These are phyloP conservation scores for Acholoe squamosa DNA, from an alignment of 2,888 invertebrate species.

Conservation along the genomic window DNA sequence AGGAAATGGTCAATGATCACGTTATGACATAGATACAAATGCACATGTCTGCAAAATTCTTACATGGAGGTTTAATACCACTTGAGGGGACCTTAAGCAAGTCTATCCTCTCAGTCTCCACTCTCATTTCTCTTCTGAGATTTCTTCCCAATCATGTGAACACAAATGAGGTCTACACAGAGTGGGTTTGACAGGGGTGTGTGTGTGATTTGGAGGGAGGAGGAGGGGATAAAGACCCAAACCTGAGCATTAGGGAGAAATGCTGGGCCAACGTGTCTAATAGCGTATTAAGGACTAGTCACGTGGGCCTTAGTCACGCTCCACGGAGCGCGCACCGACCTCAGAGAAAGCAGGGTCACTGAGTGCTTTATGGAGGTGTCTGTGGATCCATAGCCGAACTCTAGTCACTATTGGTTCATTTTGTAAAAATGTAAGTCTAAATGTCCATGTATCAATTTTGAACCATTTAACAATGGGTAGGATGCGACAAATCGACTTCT, in stretches of 20 bases:
- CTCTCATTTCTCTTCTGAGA: background rate
- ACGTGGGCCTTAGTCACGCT: constrained; percentile 33
- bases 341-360: constrained; percentile 19
- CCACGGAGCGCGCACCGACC: background rate
- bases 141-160: background rate
- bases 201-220: background rate
- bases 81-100: background rate
- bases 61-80: too few relatives aligned
- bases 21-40: too few relatives aligned
- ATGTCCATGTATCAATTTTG: too few relatives aligned
- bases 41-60: too few relatives aligned
- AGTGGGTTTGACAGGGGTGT: background rate
- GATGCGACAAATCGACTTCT: too few relatives aligned
- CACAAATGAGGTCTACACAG: background rate
- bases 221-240: background rate
- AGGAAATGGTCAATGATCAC: too few relatives aligned
- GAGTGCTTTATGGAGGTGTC: background rate
- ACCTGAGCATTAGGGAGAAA: background rate
- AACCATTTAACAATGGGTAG: too few relatives aligned
- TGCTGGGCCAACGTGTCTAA: constrained; percentile 29
- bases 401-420: too few relatives aligned
- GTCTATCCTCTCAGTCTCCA: background rate
- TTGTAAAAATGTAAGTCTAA: too few relatives aligned
- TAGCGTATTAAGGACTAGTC: constrained; percentile 13
- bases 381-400: too few relatives aligned